These are phyloP conservation scores for Etheostoma cragini DNA, from an alignment of 2,113 vertebrate genomes.

Conservation along the genomic window DNA sequence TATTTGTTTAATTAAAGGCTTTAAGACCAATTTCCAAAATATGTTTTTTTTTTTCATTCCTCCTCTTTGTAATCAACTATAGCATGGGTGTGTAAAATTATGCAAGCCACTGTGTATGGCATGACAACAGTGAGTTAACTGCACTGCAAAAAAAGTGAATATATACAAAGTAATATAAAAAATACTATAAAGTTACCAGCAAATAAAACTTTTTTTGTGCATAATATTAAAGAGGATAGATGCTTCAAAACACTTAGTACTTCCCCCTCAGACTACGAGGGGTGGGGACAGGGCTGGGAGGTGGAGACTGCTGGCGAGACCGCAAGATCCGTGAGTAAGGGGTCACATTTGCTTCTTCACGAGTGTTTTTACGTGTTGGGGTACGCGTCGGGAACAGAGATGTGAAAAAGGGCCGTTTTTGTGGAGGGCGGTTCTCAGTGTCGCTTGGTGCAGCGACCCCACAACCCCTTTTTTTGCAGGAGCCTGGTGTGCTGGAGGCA, in stretches of 20 bases:
- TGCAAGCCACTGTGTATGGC: constrained; percentile 21
- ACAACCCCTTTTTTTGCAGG: constrained; percentile 88
- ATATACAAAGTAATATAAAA: constrained; percentile 4
- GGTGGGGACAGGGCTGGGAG: constrained; percentile 76
- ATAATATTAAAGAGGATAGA: constrained; percentile 3
- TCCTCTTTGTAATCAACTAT: too few species aligned
- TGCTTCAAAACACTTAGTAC: constrained; percentile 52
- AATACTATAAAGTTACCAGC: constrained; percentile 40
- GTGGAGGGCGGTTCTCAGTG: constrained; percentile 89
- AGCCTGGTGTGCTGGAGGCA: constrained; percentile 72
- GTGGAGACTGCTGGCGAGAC: constrained; percentile 83
- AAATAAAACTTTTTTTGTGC: constrained; percentile 19
- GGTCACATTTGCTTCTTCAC: constrained; percentile 67
- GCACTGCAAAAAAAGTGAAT: constrained; percentile 11
- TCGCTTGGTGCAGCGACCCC: constrained; percentile 65
- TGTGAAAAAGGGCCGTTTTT: constrained; percentile 89
- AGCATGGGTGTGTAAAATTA: too few species aligned
- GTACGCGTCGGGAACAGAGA: constrained; percentile 81
- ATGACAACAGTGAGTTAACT: background rate
- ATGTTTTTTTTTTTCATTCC: too few species aligned
- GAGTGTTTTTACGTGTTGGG: constrained; percentile 65
- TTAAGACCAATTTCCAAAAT: too few species aligned
- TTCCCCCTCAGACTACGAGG: constrained; percentile 78
- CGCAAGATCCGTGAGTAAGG: constrained; percentile 85
- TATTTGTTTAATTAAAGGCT: too few species aligned